These are phyloP conservation scores for Podargus strigoides DNA, from an alignment of 2,797 vertebrate genomes.

Conservation along the genomic window DNA sequence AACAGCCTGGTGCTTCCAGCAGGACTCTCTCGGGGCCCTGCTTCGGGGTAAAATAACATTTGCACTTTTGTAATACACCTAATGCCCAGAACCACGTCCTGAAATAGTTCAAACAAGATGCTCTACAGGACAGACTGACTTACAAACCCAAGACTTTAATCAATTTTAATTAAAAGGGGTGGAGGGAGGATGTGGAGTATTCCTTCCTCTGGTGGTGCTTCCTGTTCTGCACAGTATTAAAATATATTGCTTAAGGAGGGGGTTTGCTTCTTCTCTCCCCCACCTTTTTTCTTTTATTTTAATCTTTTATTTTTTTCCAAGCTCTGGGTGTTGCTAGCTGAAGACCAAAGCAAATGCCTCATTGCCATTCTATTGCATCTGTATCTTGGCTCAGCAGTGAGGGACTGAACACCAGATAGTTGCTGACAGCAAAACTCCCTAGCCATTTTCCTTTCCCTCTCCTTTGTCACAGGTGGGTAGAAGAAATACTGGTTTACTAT, in stretches of 20 bases:
- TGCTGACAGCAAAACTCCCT: not conserved
- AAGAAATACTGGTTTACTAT: not conserved
- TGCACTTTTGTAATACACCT: not conserved
- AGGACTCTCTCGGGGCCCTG: not conserved
- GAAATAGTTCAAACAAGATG: conserved; percentile 37
- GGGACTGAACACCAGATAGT: not conserved
- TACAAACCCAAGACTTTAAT: not conserved
- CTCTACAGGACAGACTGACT: not conserved
- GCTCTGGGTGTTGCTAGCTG: not conserved
- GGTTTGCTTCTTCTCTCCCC: not conserved
- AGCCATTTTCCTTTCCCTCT: not conserved
- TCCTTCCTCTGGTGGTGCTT: conserved; percentile 29
- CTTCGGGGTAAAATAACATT: not conserved
- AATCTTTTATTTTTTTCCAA: not conserved
- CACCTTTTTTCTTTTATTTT: not conserved
- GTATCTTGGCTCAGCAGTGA: not conserved
- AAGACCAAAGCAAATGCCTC: not conserved
- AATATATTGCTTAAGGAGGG: not conserved
- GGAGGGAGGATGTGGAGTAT: conserved; percentile 27
- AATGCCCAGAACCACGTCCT: not conserved
- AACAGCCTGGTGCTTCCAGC: not conserved
- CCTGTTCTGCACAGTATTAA: conserved; percentile 32
- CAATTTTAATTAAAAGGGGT: conserved; percentile 15
- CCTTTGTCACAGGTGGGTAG: not conserved
- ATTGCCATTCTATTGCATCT: not conserved